phyloP scores from a whole-genome alignment of 92 coral and sea anemone genomes.

The Bergia puertoricense region DNA sequence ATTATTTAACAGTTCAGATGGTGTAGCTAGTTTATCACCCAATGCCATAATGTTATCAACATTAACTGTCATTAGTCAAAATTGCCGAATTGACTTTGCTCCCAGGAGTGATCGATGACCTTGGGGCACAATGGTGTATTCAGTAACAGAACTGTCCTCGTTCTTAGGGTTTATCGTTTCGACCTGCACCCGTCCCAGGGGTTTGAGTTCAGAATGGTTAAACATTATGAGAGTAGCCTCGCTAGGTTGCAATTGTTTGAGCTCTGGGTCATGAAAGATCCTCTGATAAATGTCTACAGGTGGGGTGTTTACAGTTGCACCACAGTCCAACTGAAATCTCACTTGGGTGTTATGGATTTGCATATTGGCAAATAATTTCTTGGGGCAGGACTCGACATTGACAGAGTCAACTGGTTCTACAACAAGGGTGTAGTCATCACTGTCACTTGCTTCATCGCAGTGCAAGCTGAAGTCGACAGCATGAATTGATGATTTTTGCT shows the following conservation, averaged over 20 bases:
- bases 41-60: slow-evolving; percentile 36
- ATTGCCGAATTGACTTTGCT: slow-evolving; percentile 47
- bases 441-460: slow-evolving; percentile 29
- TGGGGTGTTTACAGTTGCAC: slow-evolving; percentile 41
- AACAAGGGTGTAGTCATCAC: slow-evolving; percentile 38
- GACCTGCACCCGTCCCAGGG: slow-evolving; percentile 50
- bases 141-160: slow-evolving; percentile 8
- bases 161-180: slow-evolving; percentile 53
- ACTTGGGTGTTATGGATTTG: slow-evolving; percentile 33
- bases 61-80: slow-evolving; percentile 53
- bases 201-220: slow-evolving; percentile 47
- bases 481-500: not conserved
- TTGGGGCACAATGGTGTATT: slow-evolving; percentile 5
- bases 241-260: not conserved
- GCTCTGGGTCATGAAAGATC: slow-evolving; percentile 25
- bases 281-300: slow-evolving; percentile 21
- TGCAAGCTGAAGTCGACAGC: not conserved
- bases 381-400: slow-evolving; percentile 30
- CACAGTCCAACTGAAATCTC: slow-evolving; percentile 41
- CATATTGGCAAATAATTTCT: slow-evolving; percentile 47
- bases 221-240: slow-evolving; percentile 35
- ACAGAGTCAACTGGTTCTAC: slow-evolving; percentile 43
- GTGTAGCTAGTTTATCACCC: slow-evolving; percentile 3
- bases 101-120: slow-evolving; percentile 53
- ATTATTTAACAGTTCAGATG: slow-evolving; percentile 27